Evolutionary conservation across 2,888 invertebrate genomes (phyloP).

Genomic region (Volucella zonaria): DNA sequence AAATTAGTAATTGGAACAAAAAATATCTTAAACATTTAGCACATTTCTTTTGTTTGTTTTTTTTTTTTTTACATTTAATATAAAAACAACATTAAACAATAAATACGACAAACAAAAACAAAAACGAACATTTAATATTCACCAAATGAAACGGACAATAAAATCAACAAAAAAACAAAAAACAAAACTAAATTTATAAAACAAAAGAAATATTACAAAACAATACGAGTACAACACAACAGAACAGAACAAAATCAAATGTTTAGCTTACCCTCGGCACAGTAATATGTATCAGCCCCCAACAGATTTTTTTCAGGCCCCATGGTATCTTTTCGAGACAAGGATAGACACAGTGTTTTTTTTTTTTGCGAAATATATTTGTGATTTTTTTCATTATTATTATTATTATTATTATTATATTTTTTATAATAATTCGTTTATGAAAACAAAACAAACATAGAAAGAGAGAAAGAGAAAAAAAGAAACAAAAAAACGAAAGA

Average conservation of each 20-base stretch:
- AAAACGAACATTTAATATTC: constrained; percentile 20
- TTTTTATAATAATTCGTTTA: constrained; percentile 59
- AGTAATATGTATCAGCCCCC: constrained; percentile 83
- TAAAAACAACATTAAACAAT: constrained; percentile 59
- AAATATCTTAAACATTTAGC: constrained; percentile 34
- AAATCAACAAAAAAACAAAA: constrained; percentile 1
- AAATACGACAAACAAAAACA: constrained; percentile 45
- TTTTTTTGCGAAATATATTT: constrained; percentile 57
- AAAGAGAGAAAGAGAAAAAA: constrained; percentile 66
- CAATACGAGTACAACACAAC: constrained; percentile 54
- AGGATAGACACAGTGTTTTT: constrained; percentile 60
- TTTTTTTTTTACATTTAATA: constrained; percentile 3
- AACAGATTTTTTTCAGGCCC: constrained; percentile 84
- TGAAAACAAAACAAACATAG: constrained; percentile 64
- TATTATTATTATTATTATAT: constrained; percentile 39
- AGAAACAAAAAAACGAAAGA: constrained; percentile 52
- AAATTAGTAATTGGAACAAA: background rate
- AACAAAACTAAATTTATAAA: constrained; percentile 36
- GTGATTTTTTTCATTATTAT: constrained; percentile 51
- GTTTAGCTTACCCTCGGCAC: constrained; percentile 83
- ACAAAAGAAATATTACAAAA: constrained; percentile 49
- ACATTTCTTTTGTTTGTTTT: constrained; percentile 3
- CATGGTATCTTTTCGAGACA: constrained; percentile 81
- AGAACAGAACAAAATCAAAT: constrained; percentile 71
- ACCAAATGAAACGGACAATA: constrained; percentile 47